A percentile compares a stretch with the other conserved stretches of the same genome.
These are phyloP conservation scores for Scrobipalpa costella DNA, from an alignment of 2,888 invertebrate genomes.

Conservation along the genomic window DNA sequence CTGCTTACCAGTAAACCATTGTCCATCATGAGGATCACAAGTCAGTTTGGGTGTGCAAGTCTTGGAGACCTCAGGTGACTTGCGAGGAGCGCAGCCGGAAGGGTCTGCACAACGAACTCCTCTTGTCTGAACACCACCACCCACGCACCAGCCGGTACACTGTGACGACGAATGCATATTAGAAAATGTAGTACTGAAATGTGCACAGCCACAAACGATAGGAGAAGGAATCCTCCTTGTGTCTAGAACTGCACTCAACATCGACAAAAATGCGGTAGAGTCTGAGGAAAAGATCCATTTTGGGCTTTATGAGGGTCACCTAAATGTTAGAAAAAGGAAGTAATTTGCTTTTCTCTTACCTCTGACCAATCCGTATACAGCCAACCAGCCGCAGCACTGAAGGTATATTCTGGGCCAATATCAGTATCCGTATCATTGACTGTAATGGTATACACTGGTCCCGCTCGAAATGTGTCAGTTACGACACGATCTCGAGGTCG, in stretches of 20 bases:
- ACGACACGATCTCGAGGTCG: slow-evolving; percentile 47
- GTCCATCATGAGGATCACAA: slow-evolving; percentile 85
- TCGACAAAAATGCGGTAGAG: too few species aligned
- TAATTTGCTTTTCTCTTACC: slow-evolving; percentile 60
- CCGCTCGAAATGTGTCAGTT: slow-evolving; percentile 64
- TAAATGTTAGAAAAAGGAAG: too few species aligned
- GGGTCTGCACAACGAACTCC: slow-evolving; percentile 86
- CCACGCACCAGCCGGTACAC: slow-evolving; percentile 88
- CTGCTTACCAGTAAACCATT: slow-evolving; percentile 89
- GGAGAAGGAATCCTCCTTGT: too few species aligned
- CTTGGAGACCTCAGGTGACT: slow-evolving; percentile 81
- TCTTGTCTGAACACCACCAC: slow-evolving; percentile 87
- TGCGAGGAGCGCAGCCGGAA: slow-evolving; percentile 81
- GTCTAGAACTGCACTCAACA: too few species aligned
- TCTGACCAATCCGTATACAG: slow-evolving; percentile 82
- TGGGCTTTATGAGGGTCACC: too few species aligned
- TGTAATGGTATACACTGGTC: slow-evolving; percentile 66
- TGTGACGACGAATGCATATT: slow-evolving; percentile 44
- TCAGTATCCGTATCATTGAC: slow-evolving; percentile 62
- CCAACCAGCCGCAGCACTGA: slow-evolving; percentile 73
- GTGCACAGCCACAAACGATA: background rate
- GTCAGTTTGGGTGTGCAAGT: slow-evolving; percentile 83
- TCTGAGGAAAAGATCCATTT: too few species aligned
- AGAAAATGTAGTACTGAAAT: background rate
- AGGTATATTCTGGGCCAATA: slow-evolving; percentile 68